Percentiles rank a stretch among this genome's conserved stretches.
Conservation (phyloP, 2,888 invertebrate genomes). For the Crossocerus cetratus region DNA sequence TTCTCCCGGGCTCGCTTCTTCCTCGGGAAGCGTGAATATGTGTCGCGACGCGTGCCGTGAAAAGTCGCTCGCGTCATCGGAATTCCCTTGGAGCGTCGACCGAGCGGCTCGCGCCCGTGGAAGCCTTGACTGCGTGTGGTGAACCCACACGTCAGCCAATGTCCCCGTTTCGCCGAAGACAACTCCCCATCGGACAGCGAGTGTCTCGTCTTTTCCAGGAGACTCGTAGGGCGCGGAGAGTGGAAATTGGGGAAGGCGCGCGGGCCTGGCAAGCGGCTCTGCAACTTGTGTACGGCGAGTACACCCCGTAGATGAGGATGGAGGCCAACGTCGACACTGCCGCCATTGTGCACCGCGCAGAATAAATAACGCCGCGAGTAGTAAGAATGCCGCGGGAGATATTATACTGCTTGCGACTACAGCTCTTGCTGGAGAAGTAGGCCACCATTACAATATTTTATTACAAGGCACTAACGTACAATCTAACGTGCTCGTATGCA, state of each 20-base stretch:
- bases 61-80: too few species aligned
- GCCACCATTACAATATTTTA: conserved; percentile 70
- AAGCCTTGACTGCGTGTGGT: too few species aligned
- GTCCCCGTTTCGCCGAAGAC: conserved; percentile 7
- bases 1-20: too few species aligned
- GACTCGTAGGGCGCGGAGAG: too few species aligned
- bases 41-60: too few species aligned
- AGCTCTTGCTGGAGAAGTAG: conserved; percentile 66
- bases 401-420: conserved; percentile 66
- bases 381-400: conserved; percentile 75
- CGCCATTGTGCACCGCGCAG: conserved; percentile 69
- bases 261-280: neutral
- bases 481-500: conserved; percentile 76
- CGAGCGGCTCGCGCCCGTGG: too few species aligned
- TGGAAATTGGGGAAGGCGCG: too few species aligned
- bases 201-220: neutral
- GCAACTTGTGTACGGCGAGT: neutral
- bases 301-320: conserved; percentile 48
- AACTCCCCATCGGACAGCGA: too few species aligned
- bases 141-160: neutral
- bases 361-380: conserved; percentile 69
- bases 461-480: conserved; percentile 76
- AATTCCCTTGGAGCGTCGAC: too few species aligned
- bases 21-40: too few species aligned
- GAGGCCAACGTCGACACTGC: conserved; percentile 40